Evolutionary conservation across 35 echinoderm and acorn worm species (phyloP).

Genomic region (Apostichopus californicus): DNA sequence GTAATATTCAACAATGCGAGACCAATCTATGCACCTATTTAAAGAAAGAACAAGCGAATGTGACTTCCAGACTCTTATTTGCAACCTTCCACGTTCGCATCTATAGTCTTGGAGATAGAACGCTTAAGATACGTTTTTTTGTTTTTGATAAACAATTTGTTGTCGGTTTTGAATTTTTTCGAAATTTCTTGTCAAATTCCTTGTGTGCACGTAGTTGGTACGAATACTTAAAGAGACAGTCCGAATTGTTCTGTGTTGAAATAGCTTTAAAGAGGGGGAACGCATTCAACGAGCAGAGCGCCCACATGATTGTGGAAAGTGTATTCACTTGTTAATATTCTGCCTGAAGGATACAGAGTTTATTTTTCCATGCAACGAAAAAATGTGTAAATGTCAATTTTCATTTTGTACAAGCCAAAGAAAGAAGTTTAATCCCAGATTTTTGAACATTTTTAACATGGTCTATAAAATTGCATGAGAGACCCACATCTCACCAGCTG

Average conservation of each 20-base stretch:
- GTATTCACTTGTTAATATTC: constrained; percentile 49
- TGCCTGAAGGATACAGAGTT: constrained; percentile 40
- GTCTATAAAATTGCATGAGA: constrained; percentile 32
- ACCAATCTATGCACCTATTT: constrained; percentile 36
- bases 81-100: not conserved
- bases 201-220: constrained; percentile 8
- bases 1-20: not conserved
- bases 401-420: constrained; percentile 63
- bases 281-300: constrained; percentile 7
- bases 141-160: constrained; percentile 1
- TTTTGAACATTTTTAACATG: constrained; percentile 59
- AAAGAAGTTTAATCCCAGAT: constrained; percentile 57
- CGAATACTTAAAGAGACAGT: not conserved
- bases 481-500: not conserved
- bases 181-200: not conserved
- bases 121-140: too few relatives aligned
- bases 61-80: constrained; percentile 27
- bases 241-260: not conserved
- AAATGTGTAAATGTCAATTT: constrained; percentile 54
- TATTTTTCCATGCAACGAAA: constrained; percentile 59
- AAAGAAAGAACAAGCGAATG: not conserved
- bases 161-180: not conserved
- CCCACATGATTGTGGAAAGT: not conserved
- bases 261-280: not conserved
- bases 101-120: not conserved